These are phyloP conservation scores for Rhingia rostrata DNA, from an alignment of 2,888 invertebrate genomes.

Conservation along the genomic window DNA sequence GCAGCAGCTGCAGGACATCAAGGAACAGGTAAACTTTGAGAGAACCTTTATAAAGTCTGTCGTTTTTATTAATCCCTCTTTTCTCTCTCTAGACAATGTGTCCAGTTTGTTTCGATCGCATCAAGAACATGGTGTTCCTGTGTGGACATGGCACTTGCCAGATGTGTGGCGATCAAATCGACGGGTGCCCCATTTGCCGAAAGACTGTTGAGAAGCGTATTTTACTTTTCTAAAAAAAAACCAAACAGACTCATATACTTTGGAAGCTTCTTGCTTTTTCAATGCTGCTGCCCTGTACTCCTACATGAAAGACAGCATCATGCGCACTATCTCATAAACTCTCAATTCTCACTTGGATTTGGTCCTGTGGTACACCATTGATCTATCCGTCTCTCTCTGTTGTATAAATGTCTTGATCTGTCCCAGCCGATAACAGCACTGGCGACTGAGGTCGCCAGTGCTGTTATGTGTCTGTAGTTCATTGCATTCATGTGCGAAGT, in stretches of 20 bases:
- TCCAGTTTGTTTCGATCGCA: conserved; percentile 97
- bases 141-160: conserved; percentile 99
- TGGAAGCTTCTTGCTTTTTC: conserved; percentile 29
- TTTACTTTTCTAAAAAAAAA: conserved; percentile 89
- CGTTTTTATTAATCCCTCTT: background rate
- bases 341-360: too few relatives aligned
- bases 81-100: conserved; percentile 93
- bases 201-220: conserved; percentile 98
- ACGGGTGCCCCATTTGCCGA: conserved; percentile 98
- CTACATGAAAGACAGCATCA: conserved; percentile 43
- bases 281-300: conserved; percentile 21
- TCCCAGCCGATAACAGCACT: too few relatives aligned
- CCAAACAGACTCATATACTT: conserved; percentile 3
- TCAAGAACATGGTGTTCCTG: conserved; percentile 99
- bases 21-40: conserved; percentile 91
- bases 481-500: too few relatives aligned
- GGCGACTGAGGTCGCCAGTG: too few relatives aligned
- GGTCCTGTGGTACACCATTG: too few relatives aligned
- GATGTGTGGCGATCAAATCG: conserved; percentile 99
- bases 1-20: conserved; percentile 98
- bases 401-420: too few relatives aligned
- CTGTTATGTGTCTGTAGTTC: too few relatives aligned
- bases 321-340: too few relatives aligned
- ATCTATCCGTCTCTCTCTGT: too few relatives aligned
- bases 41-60: background rate